Percentiles rank a stretch among this genome's conserved stretches.
Evolutionary conservation across 2,113 vertebrate species (phyloP).

Genomic region (Zootoca vivipara): DNA sequence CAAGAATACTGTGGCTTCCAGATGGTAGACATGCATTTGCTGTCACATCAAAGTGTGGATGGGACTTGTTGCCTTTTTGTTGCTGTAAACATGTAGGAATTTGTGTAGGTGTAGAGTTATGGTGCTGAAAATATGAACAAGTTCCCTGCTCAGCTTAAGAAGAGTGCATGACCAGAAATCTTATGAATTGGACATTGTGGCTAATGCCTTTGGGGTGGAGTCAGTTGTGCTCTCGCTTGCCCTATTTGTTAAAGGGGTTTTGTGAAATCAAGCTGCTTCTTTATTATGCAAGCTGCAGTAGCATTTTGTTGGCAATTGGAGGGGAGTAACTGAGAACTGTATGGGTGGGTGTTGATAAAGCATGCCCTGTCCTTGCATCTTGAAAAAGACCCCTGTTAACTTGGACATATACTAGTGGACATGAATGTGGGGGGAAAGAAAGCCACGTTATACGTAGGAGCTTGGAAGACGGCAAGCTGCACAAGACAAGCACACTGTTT

Average conservation of each 20-base stretch:
- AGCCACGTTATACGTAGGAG: background rate
- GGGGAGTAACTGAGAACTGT: background rate
- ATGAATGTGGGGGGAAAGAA: background rate
- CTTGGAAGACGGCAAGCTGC: background rate
- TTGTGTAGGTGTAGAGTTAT: background rate
- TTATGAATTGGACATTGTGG: background rate
- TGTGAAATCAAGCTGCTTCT: background rate
- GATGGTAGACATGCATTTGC: background rate
- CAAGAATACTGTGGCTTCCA: background rate
- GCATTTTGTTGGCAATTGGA: background rate
- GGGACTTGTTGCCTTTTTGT: background rate
- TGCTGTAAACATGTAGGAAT: background rate
- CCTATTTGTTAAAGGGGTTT: background rate
- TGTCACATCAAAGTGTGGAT: background rate
- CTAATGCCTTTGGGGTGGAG: background rate
- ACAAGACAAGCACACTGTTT: background rate
- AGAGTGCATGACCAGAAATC: background rate
- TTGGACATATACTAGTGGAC: background rate
- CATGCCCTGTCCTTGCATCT: background rate
- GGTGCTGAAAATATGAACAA: background rate
- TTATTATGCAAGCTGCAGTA: background rate
- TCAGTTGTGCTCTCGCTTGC: background rate
- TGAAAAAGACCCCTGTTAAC: background rate
- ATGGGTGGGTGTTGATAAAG: background rate
- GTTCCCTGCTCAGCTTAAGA: background rate